Base-by-base conservation (phyloP, 1,140 invertebrate genomes). In the Listronotus bonariensis region DNA sequence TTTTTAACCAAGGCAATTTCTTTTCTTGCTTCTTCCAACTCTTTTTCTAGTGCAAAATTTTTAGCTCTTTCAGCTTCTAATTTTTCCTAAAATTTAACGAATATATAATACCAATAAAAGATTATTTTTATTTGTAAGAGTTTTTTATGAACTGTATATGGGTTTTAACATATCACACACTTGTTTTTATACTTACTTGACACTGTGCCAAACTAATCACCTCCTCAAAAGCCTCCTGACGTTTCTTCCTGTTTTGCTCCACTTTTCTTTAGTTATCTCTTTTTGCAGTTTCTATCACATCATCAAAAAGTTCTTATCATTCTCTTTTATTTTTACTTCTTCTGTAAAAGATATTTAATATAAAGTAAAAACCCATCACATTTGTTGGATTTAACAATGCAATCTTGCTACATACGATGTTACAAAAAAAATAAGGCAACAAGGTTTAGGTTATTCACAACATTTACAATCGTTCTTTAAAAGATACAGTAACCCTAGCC, bases 1-100 rank as follows among this genome's bases (percentile, higher is more conserved):
- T 84, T 83, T 76, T 91, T 92, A 1, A 92, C 89, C 77, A 86
- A 83, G 18, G 84, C 79, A n/a, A 92, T 81, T 74, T 92, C 89
- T 64, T 84, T 81, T 73, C 87, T 88, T 48, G 90, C 74, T 52
- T 74, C 81, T 34, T 83, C 80, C 15, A 91, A 77, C 76, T 88
- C 85, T 69, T 83, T 79, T 67, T 80, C 83, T 15, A 92, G 77
- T 34, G 80, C 72, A 54, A 74, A 72, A 70, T 90, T 88, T 77
- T 88, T 85, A 73, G 85, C 80, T 68, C 89, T 85, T 72, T 87
- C 86, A 68, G 84, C 85, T 68, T 88, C 84, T 56, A 92, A 72
- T 49, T 89, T 84, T 52, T 86, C 85, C 70, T 84, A 79, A 69
- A 87, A 85, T n/a, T n/a, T n/a, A n/a, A n/a, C n/a, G n/a, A n/a